Percentiles rank a stretch among this genome's conserved stretches.
Evolutionary conservation across 2,113 vertebrate species (phyloP).

Genomic region (human (Homo sapiens)): GRCh38 chr6:127675001-127675500

Average conservation of each 20-base stretch:
- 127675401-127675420: background rate
- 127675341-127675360: no score
- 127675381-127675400: no score
- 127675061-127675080: background rate
- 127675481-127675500: background rate
- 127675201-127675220: no score
- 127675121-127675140: background rate
- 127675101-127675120: background rate
- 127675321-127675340: no score
- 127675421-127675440: background rate
- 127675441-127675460: background rate
- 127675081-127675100: background rate
- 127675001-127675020: background rate
- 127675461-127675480: background rate
- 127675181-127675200: no score
- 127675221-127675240: no score
- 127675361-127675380: no score
- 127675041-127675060: background rate
- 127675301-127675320: no score
- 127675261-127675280: no score
- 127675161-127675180: background rate
- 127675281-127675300: no score
- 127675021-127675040: no score
- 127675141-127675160: background rate
- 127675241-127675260: no score